These are phyloP conservation scores for Dissostichus mawsoni DNA, from an alignment of 2,113 vertebrate species.

Conservation along the genomic window DNA sequence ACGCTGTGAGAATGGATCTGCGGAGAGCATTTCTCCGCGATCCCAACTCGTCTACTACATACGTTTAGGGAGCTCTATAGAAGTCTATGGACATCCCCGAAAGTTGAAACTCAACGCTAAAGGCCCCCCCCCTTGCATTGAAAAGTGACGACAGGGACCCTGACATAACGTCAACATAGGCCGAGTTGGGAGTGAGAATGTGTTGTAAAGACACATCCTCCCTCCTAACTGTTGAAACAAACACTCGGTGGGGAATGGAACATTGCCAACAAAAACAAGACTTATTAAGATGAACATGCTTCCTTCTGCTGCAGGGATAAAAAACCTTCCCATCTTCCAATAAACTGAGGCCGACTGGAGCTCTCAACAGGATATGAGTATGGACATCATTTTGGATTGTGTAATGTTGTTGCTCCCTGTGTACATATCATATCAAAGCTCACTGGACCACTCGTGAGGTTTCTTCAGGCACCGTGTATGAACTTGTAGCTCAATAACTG, in stretches of 20 bases:
- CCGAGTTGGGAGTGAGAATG: too few species aligned
- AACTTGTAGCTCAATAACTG: not conserved
- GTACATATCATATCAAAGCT: not conserved
- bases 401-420: slow-evolving; percentile 1
- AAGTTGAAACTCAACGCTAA: too few species aligned
- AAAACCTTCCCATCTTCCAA: not conserved
- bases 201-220: not conserved
- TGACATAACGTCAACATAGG: too few species aligned
- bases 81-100: too few species aligned
- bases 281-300: not conserved
- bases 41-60: too few species aligned
- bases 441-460: not conserved
- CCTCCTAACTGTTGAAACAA: slow-evolving; percentile 1
- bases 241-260: not conserved
- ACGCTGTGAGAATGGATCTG: too few species aligned
- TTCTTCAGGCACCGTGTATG: not conserved
- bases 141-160: too few species aligned
- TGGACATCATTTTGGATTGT: slow-evolving; percentile 33
- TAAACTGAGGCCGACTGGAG: not conserved
- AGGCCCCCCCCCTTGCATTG: too few species aligned
- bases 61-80: too few species aligned
- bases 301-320: not conserved
- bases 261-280: not conserved
- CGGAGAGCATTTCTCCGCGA: too few species aligned
- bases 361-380: slow-evolving; percentile 11